Evolutionary conservation across 2,888 invertebrate species (phyloP), one percentile per base, ranked within the genome.

Genomic region (Ormyrus nitidulus): DNA sequence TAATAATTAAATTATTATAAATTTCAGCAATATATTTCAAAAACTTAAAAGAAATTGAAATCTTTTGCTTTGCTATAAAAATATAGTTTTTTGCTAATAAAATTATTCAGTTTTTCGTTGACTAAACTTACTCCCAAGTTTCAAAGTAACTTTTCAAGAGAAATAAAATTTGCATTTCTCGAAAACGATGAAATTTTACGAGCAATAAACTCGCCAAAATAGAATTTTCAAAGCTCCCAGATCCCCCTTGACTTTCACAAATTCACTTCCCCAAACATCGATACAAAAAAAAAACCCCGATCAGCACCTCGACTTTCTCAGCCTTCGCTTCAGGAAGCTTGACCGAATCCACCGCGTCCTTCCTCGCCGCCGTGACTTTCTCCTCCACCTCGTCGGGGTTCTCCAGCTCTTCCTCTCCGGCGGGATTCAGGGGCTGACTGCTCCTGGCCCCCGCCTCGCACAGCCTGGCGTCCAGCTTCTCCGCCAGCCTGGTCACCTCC

Each of bases 401-500:
- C 46, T 64, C 56, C 2, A 64, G 73, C 11, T 64, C 62, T 34
- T 77, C 70, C 58, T 79, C 79, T 7, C 46, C 54, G 8, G 71
- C 68, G 5, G 82, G 78, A 72, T 80, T 83, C 11, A 85, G 77
- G 5, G 84, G 82, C 46, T 82, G 91, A 80, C 88, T 34, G 34
- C 34, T 89, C 78, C 86, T 85, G 44, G 89, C 90, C 9, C 90
- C 90, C 69, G 89, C 90, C 71, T 89, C 89, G 83, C 87, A 90
- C 10, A 90, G 84, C 81, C 83, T 88, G 58, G 92, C 92, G 86
- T 95, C 95, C 83, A 95, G 89, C 82, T 94, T 93, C 87, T 94
- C 94, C 2, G 94, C 94, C 44, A 94, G 91, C 77, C 92, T 92
- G 11, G 94, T 93, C 13, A 95, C 94, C 88, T 94, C 94, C 13